Conservation (phyloP, 2,113 vertebrate species). For the Gasterosteus nipponicus region DNA sequence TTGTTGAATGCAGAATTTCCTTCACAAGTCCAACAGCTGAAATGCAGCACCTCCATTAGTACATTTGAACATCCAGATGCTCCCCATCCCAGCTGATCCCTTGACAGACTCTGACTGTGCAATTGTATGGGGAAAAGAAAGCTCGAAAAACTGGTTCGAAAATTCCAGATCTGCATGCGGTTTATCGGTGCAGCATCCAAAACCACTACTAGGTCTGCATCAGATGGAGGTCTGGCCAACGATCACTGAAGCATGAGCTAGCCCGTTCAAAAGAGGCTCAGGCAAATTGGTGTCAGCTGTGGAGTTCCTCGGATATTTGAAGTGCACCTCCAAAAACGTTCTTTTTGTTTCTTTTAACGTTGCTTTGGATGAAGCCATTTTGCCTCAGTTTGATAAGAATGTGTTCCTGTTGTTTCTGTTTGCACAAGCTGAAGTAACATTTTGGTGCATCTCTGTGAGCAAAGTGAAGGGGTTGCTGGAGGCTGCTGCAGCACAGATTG, state of each 20-base stretch:
- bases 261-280: constrained; percentile 69
- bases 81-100: constrained; percentile 44
- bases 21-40: constrained; percentile 4
- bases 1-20: not conserved
- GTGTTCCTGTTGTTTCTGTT: constrained; percentile 7
- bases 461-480: constrained; percentile 36
- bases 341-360: constrained; percentile 2
- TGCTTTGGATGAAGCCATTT: not conserved
- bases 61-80: constrained; percentile 32
- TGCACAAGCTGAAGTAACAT: not conserved
- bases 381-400: constrained; percentile 25
- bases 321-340: constrained; percentile 57
- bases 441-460: constrained; percentile 16
- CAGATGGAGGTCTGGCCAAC: constrained; percentile 76
- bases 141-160: constrained; percentile 42
- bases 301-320: constrained; percentile 63
- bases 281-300: constrained; percentile 80
- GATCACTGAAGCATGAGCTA: constrained; percentile 68
- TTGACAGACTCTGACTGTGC: constrained; percentile 47
- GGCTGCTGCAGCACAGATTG: constrained; percentile 55
- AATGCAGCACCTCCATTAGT: constrained; percentile 5
- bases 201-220: constrained; percentile 69
- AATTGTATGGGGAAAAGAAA: constrained; percentile 42
- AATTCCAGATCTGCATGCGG: constrained; percentile 72
- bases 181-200: constrained; percentile 73